Percentiles rank a stretch among this genome's conserved stretches.
Conservation (phyloP, 2,888 invertebrate species). For the Nymphalis c-album region DNA sequence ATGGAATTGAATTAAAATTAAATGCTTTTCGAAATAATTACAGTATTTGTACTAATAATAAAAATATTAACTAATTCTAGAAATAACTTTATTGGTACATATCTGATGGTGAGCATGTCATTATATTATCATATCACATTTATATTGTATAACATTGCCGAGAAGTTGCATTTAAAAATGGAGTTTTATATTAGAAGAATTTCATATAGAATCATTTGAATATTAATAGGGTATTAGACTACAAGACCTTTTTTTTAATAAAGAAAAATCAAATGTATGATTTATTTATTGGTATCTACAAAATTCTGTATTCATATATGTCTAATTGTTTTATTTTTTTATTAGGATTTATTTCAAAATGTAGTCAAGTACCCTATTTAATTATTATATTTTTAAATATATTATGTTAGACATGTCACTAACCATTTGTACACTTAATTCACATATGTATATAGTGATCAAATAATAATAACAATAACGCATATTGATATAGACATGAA, state of each 20-base stretch:
- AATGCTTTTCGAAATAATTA: constrained; percentile 30
- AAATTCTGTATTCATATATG: neutral
- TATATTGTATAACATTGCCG: constrained; percentile 19
- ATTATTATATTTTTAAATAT: neutral
- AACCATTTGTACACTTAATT: constrained; percentile 2
- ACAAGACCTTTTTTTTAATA: neutral
- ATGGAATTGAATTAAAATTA: constrained; percentile 60
- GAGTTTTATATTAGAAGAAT: neutral
- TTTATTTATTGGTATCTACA: neutral
- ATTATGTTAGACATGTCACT: constrained; percentile 7
- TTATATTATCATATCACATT: constrained; percentile 41
- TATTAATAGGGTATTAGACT: constrained; percentile 15
- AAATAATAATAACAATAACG: constrained; percentile 7
- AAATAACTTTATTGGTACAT: constrained; percentile 43
- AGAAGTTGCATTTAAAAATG: constrained; percentile 9
- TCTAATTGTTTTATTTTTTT: neutral
- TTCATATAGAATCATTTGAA: neutral
- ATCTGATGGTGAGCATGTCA: constrained; percentile 43
- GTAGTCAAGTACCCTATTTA: constrained; percentile 6
- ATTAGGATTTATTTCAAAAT: neutral
- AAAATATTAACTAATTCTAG: constrained; percentile 35
- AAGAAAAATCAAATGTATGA: neutral
- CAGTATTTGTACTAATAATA: constrained; percentile 22
- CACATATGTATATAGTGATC: constrained; percentile 11
- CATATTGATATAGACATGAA: neutral